Percentiles rank a stretch among this genome's conserved stretches.
phyloP scores from a whole-genome alignment of 2,888 invertebrate species.

The Gisinianus flammeolus region DNA sequence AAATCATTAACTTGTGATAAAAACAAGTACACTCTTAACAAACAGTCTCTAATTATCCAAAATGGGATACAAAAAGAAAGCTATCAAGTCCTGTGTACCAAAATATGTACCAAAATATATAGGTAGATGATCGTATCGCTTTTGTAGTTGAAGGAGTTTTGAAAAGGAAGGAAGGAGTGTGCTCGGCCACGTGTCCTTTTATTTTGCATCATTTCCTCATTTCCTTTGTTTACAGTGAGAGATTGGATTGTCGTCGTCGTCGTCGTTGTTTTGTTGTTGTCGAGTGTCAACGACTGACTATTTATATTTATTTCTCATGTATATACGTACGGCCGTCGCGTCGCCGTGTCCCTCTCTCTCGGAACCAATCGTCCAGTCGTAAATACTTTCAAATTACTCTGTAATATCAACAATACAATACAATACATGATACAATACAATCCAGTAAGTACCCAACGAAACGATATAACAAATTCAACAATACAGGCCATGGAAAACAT shows the following conservation, averaged over 20 bases:
- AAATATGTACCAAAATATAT: neutral
- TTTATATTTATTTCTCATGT: no score
- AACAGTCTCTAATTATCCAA: no score
- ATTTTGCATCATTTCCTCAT: conserved; percentile 27
- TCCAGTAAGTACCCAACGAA: no score
- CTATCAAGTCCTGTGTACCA: no score
- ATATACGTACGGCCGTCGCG: neutral
- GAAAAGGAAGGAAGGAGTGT: conserved; percentile 4
- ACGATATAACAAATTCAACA: no score
- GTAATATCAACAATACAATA: neutral
- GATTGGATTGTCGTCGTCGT: no score
- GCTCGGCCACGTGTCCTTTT: conserved; percentile 21
- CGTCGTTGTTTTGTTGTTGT: no score
- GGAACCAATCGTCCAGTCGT: neutral
- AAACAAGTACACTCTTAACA: no score
- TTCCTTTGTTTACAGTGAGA: conserved; percentile 13
- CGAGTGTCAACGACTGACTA: neutral
- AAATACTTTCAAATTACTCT: neutral
- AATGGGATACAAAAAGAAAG: no score
- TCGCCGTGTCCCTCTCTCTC: neutral
- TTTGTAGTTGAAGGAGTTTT: neutral
- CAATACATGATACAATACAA: no score
- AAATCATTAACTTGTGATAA: no score
- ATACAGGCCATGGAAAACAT: no score
- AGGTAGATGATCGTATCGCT: neutral